Percentiles rank a stretch among this genome's conserved stretches.
Conservation (phyloP, 2,888 invertebrate species). For the Monopis laevigella region DNA sequence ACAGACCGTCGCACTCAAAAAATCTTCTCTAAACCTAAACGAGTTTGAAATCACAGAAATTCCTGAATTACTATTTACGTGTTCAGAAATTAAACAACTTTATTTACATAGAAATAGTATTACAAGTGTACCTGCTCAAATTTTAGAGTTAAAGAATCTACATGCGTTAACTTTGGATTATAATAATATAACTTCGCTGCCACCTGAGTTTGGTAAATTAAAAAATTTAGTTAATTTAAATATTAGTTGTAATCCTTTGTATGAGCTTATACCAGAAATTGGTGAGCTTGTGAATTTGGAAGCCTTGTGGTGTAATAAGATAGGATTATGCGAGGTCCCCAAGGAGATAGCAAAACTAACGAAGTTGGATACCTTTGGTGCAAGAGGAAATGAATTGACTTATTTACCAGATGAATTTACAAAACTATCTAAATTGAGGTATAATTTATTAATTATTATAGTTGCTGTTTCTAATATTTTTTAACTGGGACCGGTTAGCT, state of each 20-base stretch:
- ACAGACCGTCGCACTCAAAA: slow-evolving; percentile 67
- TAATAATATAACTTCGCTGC: slow-evolving; percentile 69
- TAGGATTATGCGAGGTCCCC: slow-evolving; percentile 64
- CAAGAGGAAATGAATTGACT: slow-evolving; percentile 69
- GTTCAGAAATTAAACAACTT: slow-evolving; percentile 66
- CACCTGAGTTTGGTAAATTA: slow-evolving; percentile 67
- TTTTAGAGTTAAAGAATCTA: slow-evolving; percentile 63
- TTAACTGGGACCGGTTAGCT: too few relatives aligned
- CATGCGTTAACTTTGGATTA: slow-evolving; percentile 73
- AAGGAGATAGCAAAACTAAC: slow-evolving; percentile 69
- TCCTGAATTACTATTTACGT: slow-evolving; percentile 65
- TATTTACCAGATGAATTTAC: slow-evolving; percentile 68
- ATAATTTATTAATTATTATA: slow-evolving; percentile 13
- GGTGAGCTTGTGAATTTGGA: slow-evolving; percentile 69
- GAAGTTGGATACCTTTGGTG: slow-evolving; percentile 72
- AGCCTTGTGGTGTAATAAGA: slow-evolving; percentile 74
- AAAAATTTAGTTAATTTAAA: slow-evolving; percentile 70
- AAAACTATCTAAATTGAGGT: slow-evolving; percentile 64
- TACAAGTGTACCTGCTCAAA: slow-evolving; percentile 47
- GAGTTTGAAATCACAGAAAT: slow-evolving; percentile 71
- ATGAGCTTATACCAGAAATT: slow-evolving; percentile 66
- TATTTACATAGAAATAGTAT: slow-evolving; percentile 73
- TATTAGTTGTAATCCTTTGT: slow-evolving; percentile 72
- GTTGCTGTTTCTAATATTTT: not conserved
- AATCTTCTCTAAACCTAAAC: slow-evolving; percentile 69